phyloP scores from a whole-genome alignment of 2,888 invertebrate species.

The Serrognathus titanus region DNA sequence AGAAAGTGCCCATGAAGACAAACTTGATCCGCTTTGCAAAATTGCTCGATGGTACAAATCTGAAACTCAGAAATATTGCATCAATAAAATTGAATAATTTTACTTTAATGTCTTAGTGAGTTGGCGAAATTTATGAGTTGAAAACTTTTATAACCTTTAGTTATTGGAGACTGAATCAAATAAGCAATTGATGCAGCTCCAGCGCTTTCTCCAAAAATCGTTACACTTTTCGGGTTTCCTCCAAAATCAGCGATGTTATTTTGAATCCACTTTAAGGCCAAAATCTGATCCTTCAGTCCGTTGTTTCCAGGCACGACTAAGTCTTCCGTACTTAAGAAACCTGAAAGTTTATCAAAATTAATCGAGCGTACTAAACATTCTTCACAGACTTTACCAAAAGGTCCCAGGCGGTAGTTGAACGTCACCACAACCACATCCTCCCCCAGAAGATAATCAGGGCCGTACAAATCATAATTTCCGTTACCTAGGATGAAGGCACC shows the following conservation, averaged over 20 bases:
- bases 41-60: constrained; percentile 12
- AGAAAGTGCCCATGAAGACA: constrained; percentile 15
- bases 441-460: constrained; percentile 36
- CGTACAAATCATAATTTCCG: constrained; percentile 28
- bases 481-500: constrained; percentile 32
- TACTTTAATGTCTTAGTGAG: neutral
- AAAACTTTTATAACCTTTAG: constrained; percentile 3
- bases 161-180: constrained; percentile 1
- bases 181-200: constrained; percentile 13
- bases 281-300: constrained; percentile 7
- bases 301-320: constrained; percentile 6
- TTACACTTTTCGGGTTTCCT: constrained; percentile 10
- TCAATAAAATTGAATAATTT: neutral
- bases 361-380: neutral
- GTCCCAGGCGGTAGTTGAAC: constrained; percentile 37
- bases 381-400: constrained; percentile 29
- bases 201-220: constrained; percentile 10
- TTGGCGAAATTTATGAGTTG: too few species aligned
- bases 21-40: constrained; percentile 8
- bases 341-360: neutral
- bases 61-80: neutral
- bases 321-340: constrained; percentile 12
- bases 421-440: constrained; percentile 35
- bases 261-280: constrained; percentile 10
- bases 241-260: constrained; percentile 8